Base-by-base conservation (phyloP, 2,797 vertebrate species). In the Sebastes minor region DNA sequence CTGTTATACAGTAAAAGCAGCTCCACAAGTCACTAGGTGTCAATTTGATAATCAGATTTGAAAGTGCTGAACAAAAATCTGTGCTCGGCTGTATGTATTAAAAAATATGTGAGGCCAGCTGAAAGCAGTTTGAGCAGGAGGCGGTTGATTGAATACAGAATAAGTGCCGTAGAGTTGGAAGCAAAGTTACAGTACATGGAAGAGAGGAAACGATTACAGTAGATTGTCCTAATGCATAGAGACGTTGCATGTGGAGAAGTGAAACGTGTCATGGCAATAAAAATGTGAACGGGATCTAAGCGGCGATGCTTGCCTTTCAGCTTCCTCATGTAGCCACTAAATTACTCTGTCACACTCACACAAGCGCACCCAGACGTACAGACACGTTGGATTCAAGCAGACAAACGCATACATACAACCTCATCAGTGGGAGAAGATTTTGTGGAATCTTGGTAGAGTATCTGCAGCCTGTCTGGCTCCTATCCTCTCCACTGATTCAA, bases 401-500 rank as follows among this genome's bases (percentile, higher is more conserved):
- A 84, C 61, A 68, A 77, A 73, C 74, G 65, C 49, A 72, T 52
- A 65, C 46, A 55, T 63, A 62, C 65, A 75, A 23, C 16, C 75
- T 78, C 82, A 83, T 82, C 74, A 76, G 79, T 59, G 30, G 57
- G 13, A 81, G 80, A 83, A 69, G 81, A 84, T 82, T 83, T 71
- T 57, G 42, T 82, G 74, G 81, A 90, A 86, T 88, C 63, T 89
- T 86, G 84, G 84, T 85, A 53, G 12, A 18, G 18, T 78, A 42
- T 88, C 30, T 74, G 33, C 70, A 79, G 86, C 71, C 81, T 76
- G 38, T 25, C 68, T 82, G 82, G 84, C 89, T 87, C 80, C 77
- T 81, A 67, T 79, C 71, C 59, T 68, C 77, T 76, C 53, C 16
- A 9, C 74, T 91, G 88, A 90, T 87, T 87, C 72, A 87, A 83